Conservation (phyloP, 2,797 vertebrate species). For the Tenualosa thibaudeaui region DNA sequence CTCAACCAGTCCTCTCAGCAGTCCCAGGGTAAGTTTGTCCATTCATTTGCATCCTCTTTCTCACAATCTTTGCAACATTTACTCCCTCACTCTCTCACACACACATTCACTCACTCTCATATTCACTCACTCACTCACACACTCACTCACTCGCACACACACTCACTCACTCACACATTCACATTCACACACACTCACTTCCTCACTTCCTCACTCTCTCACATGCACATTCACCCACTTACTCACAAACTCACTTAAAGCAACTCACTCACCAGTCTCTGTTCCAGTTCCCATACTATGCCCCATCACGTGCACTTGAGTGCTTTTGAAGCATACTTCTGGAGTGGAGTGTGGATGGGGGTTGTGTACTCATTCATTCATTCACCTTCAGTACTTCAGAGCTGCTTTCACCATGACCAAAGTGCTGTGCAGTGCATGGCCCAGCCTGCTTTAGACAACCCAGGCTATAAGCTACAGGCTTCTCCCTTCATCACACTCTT, state of each 20-base stretch:
- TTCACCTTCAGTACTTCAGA: background rate
- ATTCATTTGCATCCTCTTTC: background rate
- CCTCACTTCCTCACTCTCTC: background rate
- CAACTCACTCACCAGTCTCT: background rate
- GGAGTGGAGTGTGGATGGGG: background rate
- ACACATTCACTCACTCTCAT: background rate
- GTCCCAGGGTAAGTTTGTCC: constrained; percentile 86
- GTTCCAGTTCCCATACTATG: background rate
- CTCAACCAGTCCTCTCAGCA: constrained; percentile 95
- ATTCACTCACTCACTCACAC: too few species aligned
- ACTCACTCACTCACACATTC: background rate
- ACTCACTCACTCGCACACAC: too few species aligned
- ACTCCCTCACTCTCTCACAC: background rate
- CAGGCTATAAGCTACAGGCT: background rate
- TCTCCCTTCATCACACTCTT: background rate
- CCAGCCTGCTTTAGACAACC: background rate
- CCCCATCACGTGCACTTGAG: constrained; percentile 1
- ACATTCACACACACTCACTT: background rate
- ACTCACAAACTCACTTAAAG: background rate
- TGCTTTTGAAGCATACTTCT: background rate
- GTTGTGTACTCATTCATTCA: background rate
- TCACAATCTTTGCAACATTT: background rate
- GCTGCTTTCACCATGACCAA: background rate
- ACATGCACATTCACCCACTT: background rate
- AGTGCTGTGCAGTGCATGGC: background rate